Base-by-base conservation (phyloP, 2,888 invertebrate species). In the Metalampra italica region DNA sequence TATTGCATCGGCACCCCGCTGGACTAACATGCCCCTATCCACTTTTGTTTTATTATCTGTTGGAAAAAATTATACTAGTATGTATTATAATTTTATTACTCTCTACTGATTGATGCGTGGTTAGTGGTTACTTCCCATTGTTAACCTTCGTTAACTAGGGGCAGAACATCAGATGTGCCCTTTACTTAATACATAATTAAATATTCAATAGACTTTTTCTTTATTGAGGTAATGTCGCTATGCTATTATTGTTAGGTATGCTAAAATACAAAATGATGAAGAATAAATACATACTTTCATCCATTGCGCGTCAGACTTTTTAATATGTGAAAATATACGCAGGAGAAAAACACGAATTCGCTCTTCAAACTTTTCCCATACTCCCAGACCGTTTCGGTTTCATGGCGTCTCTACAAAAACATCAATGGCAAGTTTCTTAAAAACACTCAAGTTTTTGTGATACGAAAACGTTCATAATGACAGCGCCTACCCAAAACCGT, bases 391-490 rank as follows among this genome's bases (percentile, higher is more conserved):
- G 30, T 48, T 48, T 45, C 36, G 43, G 30, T 43, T 48, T 43
- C 48, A 43, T 41, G 36, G 46, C 45, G 43, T 42, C 42, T 29
- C 39, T 46, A 45, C 43, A 50, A 57, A 55, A 74, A 72, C 62
- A 62, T 55, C 55, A 64, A 71, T 70, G 67, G 69, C 66, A 66
- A 66, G 53, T 55, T 63, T 70, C 56, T 71, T 65, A 62, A 64
- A 73, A 68, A 66, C 64, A 59, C 67, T 52, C 55, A 49, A 60
- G 57, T 71, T 78, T 75, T 71, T 76, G 66, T 69, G 59, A 63
- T 66, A 71, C 64, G 60, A 75, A 69, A 72, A 76, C 71, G 70
- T 66, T 73, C 58, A 65, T 72, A 75, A 75, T 74, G 75, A 75
- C 71, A 70, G 64, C 66, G 65, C 57, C 65, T 58, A 63, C 65